Evolutionary conservation across 64 coral and sea anemone genomes (phyloP).

Genomic region (Stichodactyla mertensii): DNA sequence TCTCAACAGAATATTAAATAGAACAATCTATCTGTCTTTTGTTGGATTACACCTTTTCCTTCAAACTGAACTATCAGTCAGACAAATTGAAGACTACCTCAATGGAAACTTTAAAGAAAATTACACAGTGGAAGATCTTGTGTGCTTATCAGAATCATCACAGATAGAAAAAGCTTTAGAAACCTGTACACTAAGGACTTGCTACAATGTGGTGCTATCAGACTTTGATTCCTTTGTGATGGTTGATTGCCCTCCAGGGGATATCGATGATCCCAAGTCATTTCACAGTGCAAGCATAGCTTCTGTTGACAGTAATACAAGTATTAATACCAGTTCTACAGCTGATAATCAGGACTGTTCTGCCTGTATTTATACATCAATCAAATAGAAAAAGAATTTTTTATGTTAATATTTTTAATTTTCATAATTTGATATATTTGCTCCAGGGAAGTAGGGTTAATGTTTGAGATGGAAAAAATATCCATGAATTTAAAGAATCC

Average conservation of each 20-base stretch:
- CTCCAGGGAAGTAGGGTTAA: too few species aligned
- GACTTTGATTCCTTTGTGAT: conserved; percentile 23
- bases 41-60: conserved; percentile 94
- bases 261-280: conserved; percentile 18
- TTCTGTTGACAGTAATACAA: conserved; percentile 9
- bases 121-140: conserved; percentile 69
- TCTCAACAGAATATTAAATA: conserved; percentile 53
- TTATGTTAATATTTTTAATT: neutral
- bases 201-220: conserved; percentile 27
- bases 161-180: conserved; percentile 25
- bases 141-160: conserved; percentile 39
- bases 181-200: conserved; percentile 21
- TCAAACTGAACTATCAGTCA: conserved; percentile 78
- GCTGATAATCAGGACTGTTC: conserved; percentile 3
- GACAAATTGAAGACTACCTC: conserved; percentile 87
- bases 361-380: neutral
- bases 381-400: neutral
- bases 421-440: too few species aligned
- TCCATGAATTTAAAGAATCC: too few species aligned
- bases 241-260: neutral
- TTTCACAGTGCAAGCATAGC: conserved; percentile 23
- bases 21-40: conserved; percentile 76
- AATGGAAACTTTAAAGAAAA: conserved; percentile 80
- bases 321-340: conserved; percentile 8
- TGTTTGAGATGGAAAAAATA: too few species aligned